These are phyloP conservation scores for Miniopterus natalensis DNA, from an alignment of 2,113 vertebrate genomes.

Conservation along the genomic window DNA sequence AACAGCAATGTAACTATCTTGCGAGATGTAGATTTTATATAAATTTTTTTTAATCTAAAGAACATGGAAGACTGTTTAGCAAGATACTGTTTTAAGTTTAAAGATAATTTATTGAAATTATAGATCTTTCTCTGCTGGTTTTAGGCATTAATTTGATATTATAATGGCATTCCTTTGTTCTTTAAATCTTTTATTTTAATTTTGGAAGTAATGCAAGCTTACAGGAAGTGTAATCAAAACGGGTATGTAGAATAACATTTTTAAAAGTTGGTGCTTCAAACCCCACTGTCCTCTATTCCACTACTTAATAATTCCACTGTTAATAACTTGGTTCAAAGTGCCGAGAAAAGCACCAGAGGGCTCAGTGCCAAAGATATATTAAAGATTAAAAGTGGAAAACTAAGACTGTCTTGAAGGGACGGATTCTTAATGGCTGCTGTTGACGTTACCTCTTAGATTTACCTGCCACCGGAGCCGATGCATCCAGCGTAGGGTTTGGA, in stretches of 20 bases:
- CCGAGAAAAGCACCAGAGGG: neutral
- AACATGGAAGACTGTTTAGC: neutral
- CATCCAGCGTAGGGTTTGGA: slow-evolving; percentile 92
- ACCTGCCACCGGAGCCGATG: slow-evolving; percentile 71
- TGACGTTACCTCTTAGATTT: slow-evolving; percentile 81
- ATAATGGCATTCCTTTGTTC: neutral
- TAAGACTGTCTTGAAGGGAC: neutral
- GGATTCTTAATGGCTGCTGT: neutral
- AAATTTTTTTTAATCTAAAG: neutral
- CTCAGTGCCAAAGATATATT: neutral
- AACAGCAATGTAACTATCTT: neutral
- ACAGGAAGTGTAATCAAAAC: neutral
- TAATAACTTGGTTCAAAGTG: neutral
- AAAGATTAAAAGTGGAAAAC: neutral
- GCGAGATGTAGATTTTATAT: neutral
- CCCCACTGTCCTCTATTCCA: neutral
- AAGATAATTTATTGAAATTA: neutral
- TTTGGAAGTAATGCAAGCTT: neutral
- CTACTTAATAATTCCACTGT: neutral
- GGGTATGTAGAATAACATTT: neutral
- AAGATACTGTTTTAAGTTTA: neutral
- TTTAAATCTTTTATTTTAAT: slow-evolving; percentile 28
- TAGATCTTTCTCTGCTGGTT: neutral
- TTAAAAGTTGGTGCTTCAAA: neutral
- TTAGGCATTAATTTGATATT: neutral